Conservation (phyloP, 2,113 vertebrate species). For the Protomyctophum bolini region DNA sequence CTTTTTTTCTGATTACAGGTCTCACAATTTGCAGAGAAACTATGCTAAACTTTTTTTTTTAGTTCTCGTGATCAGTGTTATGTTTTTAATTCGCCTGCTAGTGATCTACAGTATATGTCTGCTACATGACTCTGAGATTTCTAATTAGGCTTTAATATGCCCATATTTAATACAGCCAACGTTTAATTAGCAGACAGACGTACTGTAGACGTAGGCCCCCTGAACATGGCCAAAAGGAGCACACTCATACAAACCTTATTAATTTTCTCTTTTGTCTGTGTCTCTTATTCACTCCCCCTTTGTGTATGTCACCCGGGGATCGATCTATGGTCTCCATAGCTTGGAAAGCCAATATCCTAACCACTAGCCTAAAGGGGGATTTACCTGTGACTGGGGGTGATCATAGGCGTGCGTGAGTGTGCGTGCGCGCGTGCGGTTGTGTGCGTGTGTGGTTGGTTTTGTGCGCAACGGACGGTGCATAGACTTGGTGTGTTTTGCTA, state of each 20-base stretch:
- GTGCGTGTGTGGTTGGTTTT: not conserved
- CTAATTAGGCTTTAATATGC: conserved; percentile 64
- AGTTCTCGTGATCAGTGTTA: conserved; percentile 17
- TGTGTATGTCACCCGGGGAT: too few relatives aligned
- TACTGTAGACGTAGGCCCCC: conserved; percentile 24
- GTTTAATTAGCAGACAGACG: conserved; percentile 66
- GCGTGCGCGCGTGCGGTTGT: not conserved
- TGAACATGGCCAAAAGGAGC: conserved; percentile 48
- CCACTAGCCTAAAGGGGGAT: too few relatives aligned
- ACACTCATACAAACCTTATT: conserved; percentile 46
- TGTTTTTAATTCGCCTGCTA: conserved; percentile 49
- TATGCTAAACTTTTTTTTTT: too few relatives aligned
- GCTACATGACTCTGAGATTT: conserved; percentile 62
- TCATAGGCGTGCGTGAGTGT: not conserved
- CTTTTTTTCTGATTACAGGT: too few relatives aligned
- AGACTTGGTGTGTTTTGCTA: conserved; percentile 8
- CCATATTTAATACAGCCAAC: conserved; percentile 67
- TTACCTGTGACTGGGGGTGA: not conserved
- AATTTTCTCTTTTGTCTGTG: not conserved
- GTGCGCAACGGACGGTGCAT: conserved; percentile 29
- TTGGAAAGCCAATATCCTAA: too few relatives aligned
- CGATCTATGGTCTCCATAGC: not conserved
- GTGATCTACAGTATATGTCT: conserved; percentile 38
- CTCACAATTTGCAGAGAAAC: too few relatives aligned
- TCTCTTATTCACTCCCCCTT: not conserved